Evolutionary conservation across 2,797 vertebrate genomes (phyloP).

Genomic region (Amblyopsis hoosieri): DNA sequence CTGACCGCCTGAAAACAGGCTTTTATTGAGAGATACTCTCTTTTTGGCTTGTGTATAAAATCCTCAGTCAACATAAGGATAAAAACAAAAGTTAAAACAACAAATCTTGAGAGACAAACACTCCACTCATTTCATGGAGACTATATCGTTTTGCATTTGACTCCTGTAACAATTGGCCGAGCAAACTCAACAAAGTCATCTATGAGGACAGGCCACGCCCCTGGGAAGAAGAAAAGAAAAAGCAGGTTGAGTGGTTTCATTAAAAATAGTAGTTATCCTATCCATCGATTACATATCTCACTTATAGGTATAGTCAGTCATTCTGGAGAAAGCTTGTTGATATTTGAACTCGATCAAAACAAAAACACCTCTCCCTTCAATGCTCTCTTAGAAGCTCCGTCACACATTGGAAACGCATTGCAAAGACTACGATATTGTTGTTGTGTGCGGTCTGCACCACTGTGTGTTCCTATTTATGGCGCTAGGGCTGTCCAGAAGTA

Average conservation of each 20-base stretch:
- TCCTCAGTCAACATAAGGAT: slow-evolving; percentile 38
- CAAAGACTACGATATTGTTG: too few species aligned
- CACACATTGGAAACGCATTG: too few species aligned
- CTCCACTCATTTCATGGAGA: slow-evolving; percentile 10
- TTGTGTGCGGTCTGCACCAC: too few species aligned
- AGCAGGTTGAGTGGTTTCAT: slow-evolving; percentile 2
- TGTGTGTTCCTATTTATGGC: too few species aligned
- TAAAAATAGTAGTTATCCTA: too few species aligned
- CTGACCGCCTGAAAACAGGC: slow-evolving; percentile 50
- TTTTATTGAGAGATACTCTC: slow-evolving; percentile 56
- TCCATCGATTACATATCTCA: too few species aligned
- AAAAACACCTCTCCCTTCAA: too few species aligned
- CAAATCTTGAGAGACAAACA: slow-evolving; percentile 49
- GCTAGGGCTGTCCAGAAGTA: too few species aligned
- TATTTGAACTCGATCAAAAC: too few species aligned
- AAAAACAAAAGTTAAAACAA: slow-evolving; percentile 14
- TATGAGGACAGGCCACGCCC: slow-evolving; percentile 96
- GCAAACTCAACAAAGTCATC: slow-evolving; percentile 98
- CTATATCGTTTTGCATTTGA: slow-evolving; percentile 86
- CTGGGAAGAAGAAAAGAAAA: slow-evolving; percentile 61
- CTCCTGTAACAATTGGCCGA: slow-evolving; percentile 87
- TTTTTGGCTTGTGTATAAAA: slow-evolving; percentile 72
- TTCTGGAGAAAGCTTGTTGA: too few species aligned
- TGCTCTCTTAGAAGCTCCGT: too few species aligned
- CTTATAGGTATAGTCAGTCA: too few species aligned